phyloP scores from a whole-genome alignment of 2,113 vertebrate genomes.

The Anhinga anhinga region DNA sequence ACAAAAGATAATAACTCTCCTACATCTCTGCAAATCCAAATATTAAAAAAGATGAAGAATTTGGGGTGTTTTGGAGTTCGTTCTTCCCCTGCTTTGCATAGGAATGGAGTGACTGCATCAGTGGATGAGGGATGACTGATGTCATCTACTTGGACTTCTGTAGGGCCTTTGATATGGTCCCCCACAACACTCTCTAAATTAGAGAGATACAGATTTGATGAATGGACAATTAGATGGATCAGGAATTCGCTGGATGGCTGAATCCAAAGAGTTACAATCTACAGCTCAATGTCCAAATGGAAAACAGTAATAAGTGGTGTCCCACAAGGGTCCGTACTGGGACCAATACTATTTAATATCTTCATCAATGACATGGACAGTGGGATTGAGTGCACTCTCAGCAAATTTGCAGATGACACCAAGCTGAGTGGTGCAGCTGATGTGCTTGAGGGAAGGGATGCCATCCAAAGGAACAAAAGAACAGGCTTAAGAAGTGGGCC shows the following conservation, averaged over 20 bases:
- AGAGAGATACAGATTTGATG: neutral
- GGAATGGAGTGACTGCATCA: neutral
- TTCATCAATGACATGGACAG: neutral
- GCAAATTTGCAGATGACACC: neutral
- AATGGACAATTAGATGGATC: neutral
- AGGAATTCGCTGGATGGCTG: neutral
- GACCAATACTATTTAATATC: neutral
- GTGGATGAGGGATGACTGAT: neutral
- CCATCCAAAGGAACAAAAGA: neutral
- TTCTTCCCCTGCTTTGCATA: neutral
- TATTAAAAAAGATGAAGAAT: neutral
- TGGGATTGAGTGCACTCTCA: neutral
- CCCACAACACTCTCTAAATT: neutral
- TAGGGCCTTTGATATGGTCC: neutral
- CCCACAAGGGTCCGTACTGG: neutral
- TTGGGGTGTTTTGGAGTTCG: neutral
- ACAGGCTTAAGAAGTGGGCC: neutral
- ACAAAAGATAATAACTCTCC: neutral
- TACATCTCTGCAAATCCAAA: neutral
- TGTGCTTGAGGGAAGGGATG: neutral
- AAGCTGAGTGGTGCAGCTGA: neutral
- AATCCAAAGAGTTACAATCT: neutral
- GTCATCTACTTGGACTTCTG: neutral
- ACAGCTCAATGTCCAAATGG: neutral
- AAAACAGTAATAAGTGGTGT: neutral